Evolutionary conservation across 2,113 vertebrate species (phyloP).

Genomic region (Mastomys natalensis): DNA sequence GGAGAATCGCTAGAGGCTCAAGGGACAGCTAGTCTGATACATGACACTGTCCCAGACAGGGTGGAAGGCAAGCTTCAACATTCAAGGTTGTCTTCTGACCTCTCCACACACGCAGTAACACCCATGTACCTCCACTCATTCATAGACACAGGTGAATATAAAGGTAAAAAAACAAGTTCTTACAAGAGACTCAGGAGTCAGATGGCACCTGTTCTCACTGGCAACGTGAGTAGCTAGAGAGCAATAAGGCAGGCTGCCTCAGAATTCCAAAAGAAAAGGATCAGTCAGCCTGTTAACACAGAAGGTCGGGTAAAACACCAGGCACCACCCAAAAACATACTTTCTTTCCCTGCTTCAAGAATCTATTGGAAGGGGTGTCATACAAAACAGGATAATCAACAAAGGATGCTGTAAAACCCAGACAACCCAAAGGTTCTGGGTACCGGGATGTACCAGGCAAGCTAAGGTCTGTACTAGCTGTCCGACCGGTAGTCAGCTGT

Average conservation of each 20-base stretch:
- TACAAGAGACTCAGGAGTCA: background rate
- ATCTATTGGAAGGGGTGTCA: background rate
- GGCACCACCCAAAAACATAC: background rate
- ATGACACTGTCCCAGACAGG: background rate
- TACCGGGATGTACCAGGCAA: background rate
- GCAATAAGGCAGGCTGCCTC: background rate
- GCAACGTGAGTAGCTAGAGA: background rate
- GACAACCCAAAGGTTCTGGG: background rate
- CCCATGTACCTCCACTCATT: no score
- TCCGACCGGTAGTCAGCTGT: no score
- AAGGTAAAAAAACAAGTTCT: background rate
- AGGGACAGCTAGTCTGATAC: background rate
- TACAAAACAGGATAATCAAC: background rate
- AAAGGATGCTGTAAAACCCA: background rate
- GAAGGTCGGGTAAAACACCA: background rate
- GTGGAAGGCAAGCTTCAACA: background rate
- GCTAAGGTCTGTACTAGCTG: no score
- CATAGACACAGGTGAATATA: background rate
- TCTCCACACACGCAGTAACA: background rate
- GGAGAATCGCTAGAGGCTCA: background rate
- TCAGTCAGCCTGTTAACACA: background rate
- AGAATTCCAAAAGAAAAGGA: conserved; percentile 6
- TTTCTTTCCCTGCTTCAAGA: background rate
- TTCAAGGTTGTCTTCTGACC: background rate
- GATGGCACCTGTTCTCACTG: background rate